Conservation (phyloP, 2,113 vertebrate species). For the Triplophysa rosa region DNA sequence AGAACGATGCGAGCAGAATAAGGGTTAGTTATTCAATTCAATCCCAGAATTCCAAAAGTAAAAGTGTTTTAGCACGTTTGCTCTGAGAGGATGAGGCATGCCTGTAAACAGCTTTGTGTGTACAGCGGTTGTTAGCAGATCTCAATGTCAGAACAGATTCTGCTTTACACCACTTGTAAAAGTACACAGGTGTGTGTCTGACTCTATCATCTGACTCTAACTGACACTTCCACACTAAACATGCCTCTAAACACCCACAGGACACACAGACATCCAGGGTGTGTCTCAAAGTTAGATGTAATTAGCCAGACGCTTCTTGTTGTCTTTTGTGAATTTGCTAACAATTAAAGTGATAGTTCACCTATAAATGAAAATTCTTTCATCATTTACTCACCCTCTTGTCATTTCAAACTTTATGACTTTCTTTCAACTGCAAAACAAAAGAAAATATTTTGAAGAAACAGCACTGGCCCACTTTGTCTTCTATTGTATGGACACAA, state of each 20-base stretch:
- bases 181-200: constrained; percentile 65
- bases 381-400: too few relatives aligned
- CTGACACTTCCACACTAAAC: not conserved
- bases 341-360: not conserved
- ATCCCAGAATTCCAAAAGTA: too few relatives aligned
- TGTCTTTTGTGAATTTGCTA: not conserved
- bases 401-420: too few relatives aligned
- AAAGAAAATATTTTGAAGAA: too few relatives aligned
- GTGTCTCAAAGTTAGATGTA: constrained; percentile 3
- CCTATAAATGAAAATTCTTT: too few relatives aligned
- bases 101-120: not conserved
- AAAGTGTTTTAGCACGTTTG: not conserved
- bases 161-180: constrained; percentile 54
- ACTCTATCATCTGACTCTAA: constrained; percentile 42
- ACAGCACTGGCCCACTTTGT: too few relatives aligned
- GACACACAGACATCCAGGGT: not conserved
- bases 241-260: constrained; percentile 4
- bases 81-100: not conserved
- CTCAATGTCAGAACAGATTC: not conserved
- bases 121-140: not conserved
- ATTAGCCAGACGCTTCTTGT: constrained; percentile 3
- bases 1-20: too few relatives aligned
- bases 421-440: too few relatives aligned
- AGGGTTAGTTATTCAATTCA: too few relatives aligned
- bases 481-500: too few relatives aligned